Conservation (phyloP, 2,113 vertebrate species). For the Phaethornis superciliosus region DNA sequence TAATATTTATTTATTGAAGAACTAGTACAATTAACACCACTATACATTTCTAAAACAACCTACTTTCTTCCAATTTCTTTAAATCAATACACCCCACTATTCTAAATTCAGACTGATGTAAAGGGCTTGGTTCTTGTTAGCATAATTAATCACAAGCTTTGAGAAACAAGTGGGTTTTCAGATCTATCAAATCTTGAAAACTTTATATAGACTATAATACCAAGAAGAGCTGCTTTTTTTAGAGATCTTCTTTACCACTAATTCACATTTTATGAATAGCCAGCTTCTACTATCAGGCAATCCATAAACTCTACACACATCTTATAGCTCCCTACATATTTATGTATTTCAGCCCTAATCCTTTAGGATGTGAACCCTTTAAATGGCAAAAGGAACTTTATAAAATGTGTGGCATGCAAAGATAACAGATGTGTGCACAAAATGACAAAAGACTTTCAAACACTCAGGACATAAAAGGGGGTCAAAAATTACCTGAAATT, state of each 20-base stretch:
- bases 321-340: background rate
- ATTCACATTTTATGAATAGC: background rate
- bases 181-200: background rate
- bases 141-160: background rate
- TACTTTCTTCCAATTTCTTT: background rate
- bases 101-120: background rate
- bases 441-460: background rate
- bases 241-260: background rate
- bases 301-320: background rate
- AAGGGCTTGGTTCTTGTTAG: background rate
- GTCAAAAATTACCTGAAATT: background rate
- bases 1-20: background rate
- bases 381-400: background rate
- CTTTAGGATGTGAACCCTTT: background rate
- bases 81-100: rapidly evolving
- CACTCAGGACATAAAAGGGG: background rate
- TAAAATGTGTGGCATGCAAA: background rate
- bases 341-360: background rate
- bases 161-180: background rate
- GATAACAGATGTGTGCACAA: background rate
- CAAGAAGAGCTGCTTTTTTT: background rate
- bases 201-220: background rate
- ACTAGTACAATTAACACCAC: background rate
- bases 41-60: background rate
- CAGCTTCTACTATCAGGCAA: background rate